Evolutionary conservation across 1,140 invertebrate species (phyloP), one percentile per base, ranked within the genome.

Genomic region (Pseudomyrmex gracilis): DNA sequence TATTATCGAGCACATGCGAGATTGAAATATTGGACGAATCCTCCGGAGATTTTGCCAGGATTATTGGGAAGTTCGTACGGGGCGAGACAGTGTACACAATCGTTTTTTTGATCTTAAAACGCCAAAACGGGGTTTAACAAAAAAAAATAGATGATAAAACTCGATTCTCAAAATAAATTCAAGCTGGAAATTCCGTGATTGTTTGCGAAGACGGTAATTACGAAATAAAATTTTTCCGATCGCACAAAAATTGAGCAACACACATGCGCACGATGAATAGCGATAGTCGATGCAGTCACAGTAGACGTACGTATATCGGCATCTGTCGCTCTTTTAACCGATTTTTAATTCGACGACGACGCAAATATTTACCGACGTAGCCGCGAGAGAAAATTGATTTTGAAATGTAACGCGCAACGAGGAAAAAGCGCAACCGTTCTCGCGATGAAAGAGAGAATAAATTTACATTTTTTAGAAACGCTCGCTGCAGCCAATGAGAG

Each of bases 1-100:
- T 84, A 87, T 87, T 74, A 74, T 87, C 61, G 34, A 34, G 67
- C 68, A 68, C 67, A 57, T 73, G 0, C 73, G 60, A 24, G 57
- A 70, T 77, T 87, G 85, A 87, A 87, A 87, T 87, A 87, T 87
- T 87, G 82, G 68, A 80, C 82, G 84, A 87, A 87, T 87, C 85
- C 85, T 87, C 82, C 5, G 47, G 66, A 66, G 86, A 70, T 82
- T 84, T 84, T 82, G 64, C 73, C 73, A 55, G 86, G 82, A 87
- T 87, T 87, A 85, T 87, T 71, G 73, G 82, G 55, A 87, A 70
- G 60, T 57, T 53, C 34, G 73, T 51, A 71, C 70, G 71, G 15
- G 20, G 66, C 85, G 84, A 85, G 85, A 85, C 84, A 76, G 60
- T 71, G 63, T 87, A 53, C 83, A 85, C 51, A 66, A 77, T 87